Conservation (phyloP, 1,140 invertebrate genomes). For the Alviniconcha marisindica region DNA sequence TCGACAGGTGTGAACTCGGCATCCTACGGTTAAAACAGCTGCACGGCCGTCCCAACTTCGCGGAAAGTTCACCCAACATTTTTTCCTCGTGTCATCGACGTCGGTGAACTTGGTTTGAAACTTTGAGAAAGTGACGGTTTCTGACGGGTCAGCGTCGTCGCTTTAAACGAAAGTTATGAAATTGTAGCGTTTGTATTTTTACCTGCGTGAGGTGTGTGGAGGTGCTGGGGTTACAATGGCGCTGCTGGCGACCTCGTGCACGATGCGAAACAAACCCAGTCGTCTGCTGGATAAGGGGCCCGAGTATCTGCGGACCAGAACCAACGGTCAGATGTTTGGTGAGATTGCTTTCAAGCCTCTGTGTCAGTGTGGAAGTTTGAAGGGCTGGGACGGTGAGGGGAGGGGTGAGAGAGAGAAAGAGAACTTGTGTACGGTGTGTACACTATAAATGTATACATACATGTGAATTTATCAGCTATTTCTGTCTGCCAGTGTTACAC, state of each 20-base stretch:
- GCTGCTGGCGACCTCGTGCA: constrained; percentile 50
- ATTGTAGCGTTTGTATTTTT: too few species aligned
- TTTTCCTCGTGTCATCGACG: not conserved
- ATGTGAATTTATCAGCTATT: not conserved
- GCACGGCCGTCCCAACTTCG: not conserved
- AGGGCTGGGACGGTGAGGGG: not conserved
- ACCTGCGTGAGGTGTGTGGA: not conserved
- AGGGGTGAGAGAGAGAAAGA: not conserved
- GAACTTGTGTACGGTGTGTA: too few species aligned
- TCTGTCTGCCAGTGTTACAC: not conserved
- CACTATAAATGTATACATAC: not conserved
- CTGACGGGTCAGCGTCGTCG: too few species aligned
- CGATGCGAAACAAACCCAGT: constrained; percentile 52
- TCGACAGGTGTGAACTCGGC: not conserved
- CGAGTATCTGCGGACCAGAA: constrained; percentile 47
- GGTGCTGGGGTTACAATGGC: constrained; percentile 41
- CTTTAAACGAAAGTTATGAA: too few species aligned
- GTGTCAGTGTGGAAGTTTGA: not conserved
- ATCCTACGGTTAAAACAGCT: not conserved
- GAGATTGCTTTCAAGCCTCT: constrained; percentile 18
- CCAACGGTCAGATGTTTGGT: constrained; percentile 46
- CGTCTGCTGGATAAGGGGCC: constrained; percentile 54
- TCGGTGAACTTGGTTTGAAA: not conserved
- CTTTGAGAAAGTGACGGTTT: too few species aligned
- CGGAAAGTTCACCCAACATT: not conserved